These are phyloP conservation scores for Enteromius trimaculatus DNA, from an alignment of 2,797 vertebrate genomes.

Conservation along the genomic window DNA sequence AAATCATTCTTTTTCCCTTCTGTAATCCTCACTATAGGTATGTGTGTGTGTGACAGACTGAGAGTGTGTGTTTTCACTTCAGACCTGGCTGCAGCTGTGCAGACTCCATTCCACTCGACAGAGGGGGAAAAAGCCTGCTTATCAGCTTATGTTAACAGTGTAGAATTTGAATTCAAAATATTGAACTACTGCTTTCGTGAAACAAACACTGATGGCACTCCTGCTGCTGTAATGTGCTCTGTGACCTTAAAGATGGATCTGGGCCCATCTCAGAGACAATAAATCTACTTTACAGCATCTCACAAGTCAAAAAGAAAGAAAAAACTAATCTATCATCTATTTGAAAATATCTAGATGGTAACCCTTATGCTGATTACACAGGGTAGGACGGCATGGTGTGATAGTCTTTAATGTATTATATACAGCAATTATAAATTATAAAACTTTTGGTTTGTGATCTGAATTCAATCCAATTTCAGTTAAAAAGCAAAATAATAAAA, in stretches of 20 bases:
- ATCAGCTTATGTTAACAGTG: constrained; percentile 38
- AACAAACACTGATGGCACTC: constrained; percentile 20
- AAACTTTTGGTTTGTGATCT: not conserved
- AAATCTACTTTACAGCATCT: constrained; percentile 23
- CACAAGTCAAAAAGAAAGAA: not conserved
- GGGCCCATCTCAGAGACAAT: constrained; percentile 5
- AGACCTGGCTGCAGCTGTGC: constrained; percentile 20
- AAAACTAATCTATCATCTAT: not conserved
- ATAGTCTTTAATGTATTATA: not conserved
- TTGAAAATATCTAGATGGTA: not conserved
- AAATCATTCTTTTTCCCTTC: constrained; percentile 50
- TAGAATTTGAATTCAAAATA: constrained; percentile 38
- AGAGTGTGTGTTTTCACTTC: constrained; percentile 14
- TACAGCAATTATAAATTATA: no score
- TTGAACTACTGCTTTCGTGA: constrained; percentile 21
- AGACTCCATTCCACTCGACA: constrained; percentile 1
- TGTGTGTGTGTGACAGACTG: constrained; percentile 31
- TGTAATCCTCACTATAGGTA: constrained; percentile 33
- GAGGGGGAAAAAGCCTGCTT: constrained; percentile 1
- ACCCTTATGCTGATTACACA: not conserved
- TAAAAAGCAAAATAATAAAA: not conserved
- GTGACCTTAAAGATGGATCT: constrained; percentile 19
- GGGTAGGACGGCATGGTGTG: not conserved
- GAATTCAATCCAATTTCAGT: not conserved
- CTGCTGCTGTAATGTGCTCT: constrained; percentile 30